These are phyloP conservation scores for Notothenia rossii DNA, from an alignment of 2,113 vertebrate genomes.

Conservation along the genomic window DNA sequence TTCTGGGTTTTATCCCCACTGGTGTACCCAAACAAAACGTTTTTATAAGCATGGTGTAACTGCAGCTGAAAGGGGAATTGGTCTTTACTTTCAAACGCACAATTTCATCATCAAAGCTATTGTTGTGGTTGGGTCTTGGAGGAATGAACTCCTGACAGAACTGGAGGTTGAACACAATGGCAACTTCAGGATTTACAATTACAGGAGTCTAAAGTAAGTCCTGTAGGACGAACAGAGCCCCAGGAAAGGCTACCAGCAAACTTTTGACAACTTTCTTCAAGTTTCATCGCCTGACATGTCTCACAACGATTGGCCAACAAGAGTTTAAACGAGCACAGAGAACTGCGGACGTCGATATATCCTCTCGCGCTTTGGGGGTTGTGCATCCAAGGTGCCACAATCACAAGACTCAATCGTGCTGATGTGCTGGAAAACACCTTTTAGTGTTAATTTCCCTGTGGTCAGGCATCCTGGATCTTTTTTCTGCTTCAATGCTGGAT, in stretches of 20 bases:
- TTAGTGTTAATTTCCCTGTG: slow-evolving; percentile 42
- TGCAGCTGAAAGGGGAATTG: neutral
- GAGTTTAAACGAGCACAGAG: neutral
- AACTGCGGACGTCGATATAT: slow-evolving; percentile 28
- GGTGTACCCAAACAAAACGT: slow-evolving; percentile 14
- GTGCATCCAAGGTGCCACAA: slow-evolving; percentile 15
- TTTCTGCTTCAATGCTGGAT: slow-evolving; percentile 36
- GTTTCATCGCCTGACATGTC: slow-evolving; percentile 11
- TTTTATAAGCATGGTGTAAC: slow-evolving; percentile 20
- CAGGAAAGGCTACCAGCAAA: slow-evolving; percentile 59
- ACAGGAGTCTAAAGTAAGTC: slow-evolving; percentile 16
- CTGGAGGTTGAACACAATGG: slow-evolving; percentile 22
- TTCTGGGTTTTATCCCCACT: slow-evolving; percentile 42
- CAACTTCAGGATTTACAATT: slow-evolving; percentile 41
- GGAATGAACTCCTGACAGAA: slow-evolving; percentile 15
- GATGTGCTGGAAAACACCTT: slow-evolving; percentile 42
- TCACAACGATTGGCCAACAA: neutral
- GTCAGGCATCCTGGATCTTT: slow-evolving; percentile 27
- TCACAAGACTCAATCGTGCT: slow-evolving; percentile 17
- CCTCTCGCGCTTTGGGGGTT: neutral
- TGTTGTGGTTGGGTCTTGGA: slow-evolving; percentile 13
- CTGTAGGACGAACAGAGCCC: slow-evolving; percentile 41
- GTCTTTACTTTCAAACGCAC: slow-evolving; percentile 39
- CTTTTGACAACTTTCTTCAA: slow-evolving; percentile 17
- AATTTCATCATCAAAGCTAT: slow-evolving; percentile 10